Conservation (phyloP, 1,140 invertebrate species). For the Drosophila ogumai region DNA sequence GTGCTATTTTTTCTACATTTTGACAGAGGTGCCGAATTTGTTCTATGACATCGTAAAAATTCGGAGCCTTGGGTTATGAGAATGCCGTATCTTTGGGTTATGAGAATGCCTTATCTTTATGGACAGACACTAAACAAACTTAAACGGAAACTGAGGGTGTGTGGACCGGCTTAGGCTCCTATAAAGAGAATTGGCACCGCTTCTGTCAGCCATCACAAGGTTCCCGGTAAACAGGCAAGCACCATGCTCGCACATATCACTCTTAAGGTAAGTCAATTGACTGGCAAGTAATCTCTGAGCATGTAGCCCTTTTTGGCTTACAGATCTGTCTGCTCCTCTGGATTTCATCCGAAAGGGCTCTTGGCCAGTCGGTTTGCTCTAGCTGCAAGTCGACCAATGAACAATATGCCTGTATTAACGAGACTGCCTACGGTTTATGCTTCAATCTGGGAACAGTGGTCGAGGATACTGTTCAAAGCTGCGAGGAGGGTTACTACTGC, state of each 20-base stretch:
- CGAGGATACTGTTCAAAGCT: slow-evolving; percentile 5
- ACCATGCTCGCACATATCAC: slow-evolving; percentile 10
- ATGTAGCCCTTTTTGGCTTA: neutral
- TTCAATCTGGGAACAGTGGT: slow-evolving; percentile 1
- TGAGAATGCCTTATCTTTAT: slow-evolving; percentile 41
- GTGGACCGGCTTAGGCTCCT: slow-evolving; percentile 27
- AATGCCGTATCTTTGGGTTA: slow-evolving; percentile 4
- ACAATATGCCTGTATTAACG: slow-evolving; percentile 51
- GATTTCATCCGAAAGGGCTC: neutral
- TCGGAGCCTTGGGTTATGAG: slow-evolving; percentile 20
- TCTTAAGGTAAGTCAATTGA: slow-evolving; percentile 3
- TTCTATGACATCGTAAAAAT: slow-evolving; percentile 24
- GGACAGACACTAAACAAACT: slow-evolving; percentile 27
- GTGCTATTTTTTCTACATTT: slow-evolving; percentile 13
- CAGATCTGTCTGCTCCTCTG: slow-evolving; percentile 9
- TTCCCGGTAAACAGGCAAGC: slow-evolving; percentile 21
- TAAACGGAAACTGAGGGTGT: slow-evolving; percentile 16
- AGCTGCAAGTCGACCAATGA: slow-evolving; percentile 39
- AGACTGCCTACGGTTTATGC: slow-evolving; percentile 53
- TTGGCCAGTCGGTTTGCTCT: slow-evolving; percentile 27
- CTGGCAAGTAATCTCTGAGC: neutral
- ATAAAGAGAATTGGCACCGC: slow-evolving; percentile 44
- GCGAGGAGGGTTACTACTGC: slow-evolving; percentile 47
- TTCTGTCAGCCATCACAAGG: slow-evolving; percentile 16
- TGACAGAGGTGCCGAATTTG: slow-evolving; percentile 43